phyloP scores from a whole-genome alignment of 2,888 invertebrate genomes.

The Chesias legatella region DNA sequence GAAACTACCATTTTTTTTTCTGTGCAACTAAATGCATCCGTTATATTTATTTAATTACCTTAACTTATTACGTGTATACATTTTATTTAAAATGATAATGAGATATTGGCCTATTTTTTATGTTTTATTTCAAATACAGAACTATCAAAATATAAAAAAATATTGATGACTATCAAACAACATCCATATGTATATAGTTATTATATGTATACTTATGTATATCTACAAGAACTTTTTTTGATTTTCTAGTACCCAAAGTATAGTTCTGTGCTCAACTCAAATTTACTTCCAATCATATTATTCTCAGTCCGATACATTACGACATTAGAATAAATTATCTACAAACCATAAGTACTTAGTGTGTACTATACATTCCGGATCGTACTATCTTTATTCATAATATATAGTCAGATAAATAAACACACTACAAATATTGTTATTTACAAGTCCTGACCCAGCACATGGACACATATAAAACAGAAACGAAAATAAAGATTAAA shows the following conservation, averaged over 20 bases:
- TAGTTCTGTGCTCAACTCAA: constrained; percentile 74
- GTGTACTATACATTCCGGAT: constrained; percentile 30
- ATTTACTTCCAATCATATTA: constrained; percentile 53
- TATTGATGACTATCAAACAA: constrained; percentile 80
- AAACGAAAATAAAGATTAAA: constrained; percentile 68
- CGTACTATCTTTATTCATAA: constrained; percentile 43
- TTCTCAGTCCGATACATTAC: constrained; percentile 62
- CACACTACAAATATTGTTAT: constrained; percentile 69
- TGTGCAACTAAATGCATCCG: constrained; percentile 76
- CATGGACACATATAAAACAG: constrained; percentile 71
- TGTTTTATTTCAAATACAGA: constrained; percentile 75
- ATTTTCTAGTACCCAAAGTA: constrained; percentile 69
- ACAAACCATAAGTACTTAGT: constrained; percentile 40
- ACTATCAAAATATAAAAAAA: constrained; percentile 82
- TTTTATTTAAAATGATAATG: constrained; percentile 70
- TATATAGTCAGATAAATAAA: constrained; percentile 72
- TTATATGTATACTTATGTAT: constrained; percentile 74
- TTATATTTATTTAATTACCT: constrained; percentile 59
- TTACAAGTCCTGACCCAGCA: constrained; percentile 74
- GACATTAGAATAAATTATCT: constrained; percentile 57
- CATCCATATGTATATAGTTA: constrained; percentile 76
- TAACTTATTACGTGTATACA: constrained; percentile 67
- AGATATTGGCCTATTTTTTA: constrained; percentile 77
- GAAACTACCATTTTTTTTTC: constrained; percentile 52
- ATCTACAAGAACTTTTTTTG: constrained; percentile 77